Base-by-base conservation (phyloP, 2,113 vertebrate species). In the Gambusia holbrooki region DNA sequence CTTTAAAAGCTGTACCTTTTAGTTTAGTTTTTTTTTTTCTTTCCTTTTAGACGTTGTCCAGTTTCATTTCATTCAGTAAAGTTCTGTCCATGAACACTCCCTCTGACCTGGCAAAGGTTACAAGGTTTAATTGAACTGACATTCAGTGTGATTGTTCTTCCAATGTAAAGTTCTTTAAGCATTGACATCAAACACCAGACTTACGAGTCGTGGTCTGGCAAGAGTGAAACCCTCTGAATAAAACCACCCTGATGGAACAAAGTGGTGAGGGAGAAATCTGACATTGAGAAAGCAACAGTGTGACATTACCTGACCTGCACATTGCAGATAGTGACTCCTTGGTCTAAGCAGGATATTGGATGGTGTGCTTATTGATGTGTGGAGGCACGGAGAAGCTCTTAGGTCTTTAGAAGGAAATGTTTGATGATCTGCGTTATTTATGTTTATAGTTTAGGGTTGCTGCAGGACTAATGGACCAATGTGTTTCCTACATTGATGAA, bases 51-150 rank as follows among this genome's bases (percentile, higher is more conserved):
- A 65, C 71, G 7, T 48, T 42, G 62, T 27, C 33, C 48, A 64
- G 70, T 74, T 81, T 72, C 3, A 45, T 81, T 81, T 79, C 51
- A 58, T 58, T 58, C 51, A 86, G 27, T 82, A 37, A 80, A 60
- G 81, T 89, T 90, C 73, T 72, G 64, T n/a, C 68, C 71, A 37
- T 86, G 81, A 82, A 32, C 15, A 58, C 54, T 73, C 72, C 42
- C 42, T 66, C n/a, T 86, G 84, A 85, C 86, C 82, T 17, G 27
- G 17, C 64, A 35, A 70, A 79, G 86, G 81, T 88, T 84, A 82
- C 0, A 60, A 1, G 72, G 86, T 88, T 88, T 90, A 91, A 91
- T 90, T 92, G 83, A 63, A 48, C 85, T 75, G 85, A 81, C 68
- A 84, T 75, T 87, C 81, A 67, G 40, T 32, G 68, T 81, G 81